Conservation (phyloP, 2,797 vertebrate species). For the Channa striata region DNA sequence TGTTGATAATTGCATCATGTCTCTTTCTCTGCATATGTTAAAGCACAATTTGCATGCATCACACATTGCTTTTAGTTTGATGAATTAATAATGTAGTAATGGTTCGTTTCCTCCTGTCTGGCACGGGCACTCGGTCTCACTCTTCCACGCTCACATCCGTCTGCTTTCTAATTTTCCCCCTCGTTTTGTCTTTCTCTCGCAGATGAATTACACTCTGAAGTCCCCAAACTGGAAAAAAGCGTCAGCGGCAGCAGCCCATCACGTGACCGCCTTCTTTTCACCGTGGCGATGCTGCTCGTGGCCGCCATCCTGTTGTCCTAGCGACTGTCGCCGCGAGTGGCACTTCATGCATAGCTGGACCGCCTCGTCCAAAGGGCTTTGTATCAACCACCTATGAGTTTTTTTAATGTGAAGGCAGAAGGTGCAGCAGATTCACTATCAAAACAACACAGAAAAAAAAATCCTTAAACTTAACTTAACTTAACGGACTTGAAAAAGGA, state of each 20-base stretch:
- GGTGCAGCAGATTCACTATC: slow-evolving; percentile 40
- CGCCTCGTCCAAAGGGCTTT: slow-evolving; percentile 70
- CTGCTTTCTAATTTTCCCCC: slow-evolving; percentile 25
- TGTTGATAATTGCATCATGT: slow-evolving; percentile 72
- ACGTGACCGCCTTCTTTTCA: slow-evolving; percentile 92
- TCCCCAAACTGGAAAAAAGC: slow-evolving; percentile 97
- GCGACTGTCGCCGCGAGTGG: slow-evolving; percentile 63
- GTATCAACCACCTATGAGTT: slow-evolving; percentile 45
- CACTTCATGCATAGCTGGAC: slow-evolving; percentile 55
- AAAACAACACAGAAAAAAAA: slow-evolving; percentile 32
- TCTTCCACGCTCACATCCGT: slow-evolving; percentile 4
- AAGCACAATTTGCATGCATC: slow-evolving; percentile 63
- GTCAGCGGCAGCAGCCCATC: slow-evolving; percentile 96
- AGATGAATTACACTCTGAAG: slow-evolving; percentile 94
- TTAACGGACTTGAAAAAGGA: slow-evolving; percentile 61
- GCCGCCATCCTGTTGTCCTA: slow-evolving; percentile 90
- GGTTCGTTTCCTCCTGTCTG: slow-evolving; percentile 50
- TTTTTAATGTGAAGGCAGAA: slow-evolving; percentile 49
- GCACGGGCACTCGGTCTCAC: neutral
- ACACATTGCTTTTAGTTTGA: slow-evolving; percentile 57
- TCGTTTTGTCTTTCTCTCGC: slow-evolving; percentile 35
- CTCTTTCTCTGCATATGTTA: slow-evolving; percentile 62
- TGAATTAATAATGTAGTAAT: slow-evolving; percentile 71
- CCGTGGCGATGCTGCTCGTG: slow-evolving; percentile 89
- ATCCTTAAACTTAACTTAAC: slow-evolving; percentile 47